Evolutionary conservation across 2,888 invertebrate genomes (phyloP), one percentile per base, ranked within the genome.

Genomic region (Tetropium fuscum): DNA sequence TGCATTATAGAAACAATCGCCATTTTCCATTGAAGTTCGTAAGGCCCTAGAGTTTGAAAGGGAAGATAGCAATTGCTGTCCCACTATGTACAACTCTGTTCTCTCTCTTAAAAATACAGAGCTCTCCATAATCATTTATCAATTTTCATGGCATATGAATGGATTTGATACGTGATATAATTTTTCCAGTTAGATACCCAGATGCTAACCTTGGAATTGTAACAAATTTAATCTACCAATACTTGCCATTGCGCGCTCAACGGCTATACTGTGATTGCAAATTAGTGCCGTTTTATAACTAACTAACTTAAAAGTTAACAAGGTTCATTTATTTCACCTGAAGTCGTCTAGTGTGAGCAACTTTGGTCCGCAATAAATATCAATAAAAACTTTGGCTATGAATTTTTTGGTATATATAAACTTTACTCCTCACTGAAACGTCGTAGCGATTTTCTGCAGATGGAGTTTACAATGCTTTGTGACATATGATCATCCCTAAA

Each of bases 351-450:
- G 36, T 32, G 53, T 66, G 63, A 63, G 65, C 65, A 66, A 58
- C 40, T 56, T 66, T 66, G 63, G 65, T 66, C 65, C 63, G 45
- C 51, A 43, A 45, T 27, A 45, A 36, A 41, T 55, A 34, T 47
- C 3, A 48, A 54, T 16, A 59, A 32, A 19, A 53, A 59, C 54
- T 59, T 58, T 53, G 53, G 53, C 47, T 10, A 13, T 18, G 18
- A 19, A 30, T 19, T 43, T 48, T 59, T 53, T 58, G 25, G 44
- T 53, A 41, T 56, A 44, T 22, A 48, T 36, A 36, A 36, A 48
- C 27, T 20, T 16, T 36, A 34, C 5, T 3, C 13, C 13, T 5
- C 11, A 34, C 11, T 34, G 5, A 11, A 34, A n/a, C n/a, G n/a
- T n/a, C n/a, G n/a, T n/a, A n/a, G n/a, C n/a, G n/a, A n/a, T n/a